Evolutionary conservation across 2,888 invertebrate species (phyloP).

Genomic region (Eremobia ochroleuca): DNA sequence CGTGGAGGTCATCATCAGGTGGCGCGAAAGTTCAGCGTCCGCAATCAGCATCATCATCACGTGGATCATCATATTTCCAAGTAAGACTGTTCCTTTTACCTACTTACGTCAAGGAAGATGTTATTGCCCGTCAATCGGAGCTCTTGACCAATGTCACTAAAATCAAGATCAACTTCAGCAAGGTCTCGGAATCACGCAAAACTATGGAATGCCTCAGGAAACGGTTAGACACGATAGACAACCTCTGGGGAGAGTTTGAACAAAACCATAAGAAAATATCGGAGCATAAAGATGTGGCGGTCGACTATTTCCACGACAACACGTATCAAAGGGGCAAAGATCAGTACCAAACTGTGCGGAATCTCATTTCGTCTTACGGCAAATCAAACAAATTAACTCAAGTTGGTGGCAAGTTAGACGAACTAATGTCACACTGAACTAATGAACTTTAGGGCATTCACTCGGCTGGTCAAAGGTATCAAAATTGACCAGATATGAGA

Average conservation of each 20-base stretch:
- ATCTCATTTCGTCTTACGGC: neutral
- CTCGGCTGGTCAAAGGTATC: neutral
- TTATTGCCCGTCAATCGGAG: neutral
- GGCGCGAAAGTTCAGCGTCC: neutral
- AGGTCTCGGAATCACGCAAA: neutral
- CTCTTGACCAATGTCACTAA: neutral
- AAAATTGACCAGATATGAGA: neutral
- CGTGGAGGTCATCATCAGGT: neutral
- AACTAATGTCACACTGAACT: neutral
- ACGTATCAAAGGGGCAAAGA: neutral
- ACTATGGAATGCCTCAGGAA: neutral
- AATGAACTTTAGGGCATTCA: conserved; percentile 7
- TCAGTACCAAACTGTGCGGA: neutral
- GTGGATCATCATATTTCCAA: neutral
- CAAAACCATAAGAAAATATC: neutral
- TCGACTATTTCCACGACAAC: neutral
- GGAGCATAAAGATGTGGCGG: neutral
- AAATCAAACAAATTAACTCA: neutral
- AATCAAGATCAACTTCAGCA: neutral
- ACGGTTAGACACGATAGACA: neutral
- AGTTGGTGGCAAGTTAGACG: neutral
- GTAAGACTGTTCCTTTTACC: conserved; percentile 10
- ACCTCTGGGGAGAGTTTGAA: conserved; percentile 11
- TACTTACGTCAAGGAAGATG: neutral
- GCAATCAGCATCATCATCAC: neutral